These are phyloP conservation scores for Dicyrtomina minuta DNA, from an alignment of 2,888 invertebrate genomes.

Conservation along the genomic window DNA sequence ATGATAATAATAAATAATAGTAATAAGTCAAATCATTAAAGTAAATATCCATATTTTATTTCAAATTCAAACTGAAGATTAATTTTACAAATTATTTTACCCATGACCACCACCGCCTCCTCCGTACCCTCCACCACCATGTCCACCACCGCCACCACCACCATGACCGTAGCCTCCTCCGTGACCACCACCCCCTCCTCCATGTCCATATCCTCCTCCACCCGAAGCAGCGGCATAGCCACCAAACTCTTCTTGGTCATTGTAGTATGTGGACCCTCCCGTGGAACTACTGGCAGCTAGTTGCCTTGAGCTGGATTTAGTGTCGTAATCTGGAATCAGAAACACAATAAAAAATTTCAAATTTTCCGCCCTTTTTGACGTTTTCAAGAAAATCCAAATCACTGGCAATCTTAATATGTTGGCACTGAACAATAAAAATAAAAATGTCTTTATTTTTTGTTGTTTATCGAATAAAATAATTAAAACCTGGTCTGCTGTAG, in stretches of 20 bases:
- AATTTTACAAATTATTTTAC: background rate
- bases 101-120: background rate
- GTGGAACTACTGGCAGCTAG: constrained; percentile 1
- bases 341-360: too few species aligned
- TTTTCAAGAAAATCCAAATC: too few species aligned
- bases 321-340: constrained; percentile 23
- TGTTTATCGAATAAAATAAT: constrained; percentile 11
- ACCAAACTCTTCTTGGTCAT: constrained; percentile 19
- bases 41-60: too few species aligned
- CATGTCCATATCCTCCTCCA: constrained; percentile 13
- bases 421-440: background rate
- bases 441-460: background rate
- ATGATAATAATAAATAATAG: background rate
- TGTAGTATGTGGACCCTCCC: background rate
- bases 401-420: too few species aligned
- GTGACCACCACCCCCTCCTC: constrained; percentile 13
- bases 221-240: constrained; percentile 21
- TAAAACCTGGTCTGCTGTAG: constrained; percentile 22
- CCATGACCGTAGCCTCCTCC: constrained; percentile 25
- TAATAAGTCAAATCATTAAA: too few species aligned
- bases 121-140: constrained; percentile 28
- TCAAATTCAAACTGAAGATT: background rate
- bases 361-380: too few species aligned
- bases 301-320: constrained; percentile 12
- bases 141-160: constrained; percentile 17